A percentile compares a stretch with the other conserved stretches of the same genome.
Evolutionary conservation across 2,113 vertebrate species (phyloP).

Genomic region (Nansenia antarctica): DNA sequence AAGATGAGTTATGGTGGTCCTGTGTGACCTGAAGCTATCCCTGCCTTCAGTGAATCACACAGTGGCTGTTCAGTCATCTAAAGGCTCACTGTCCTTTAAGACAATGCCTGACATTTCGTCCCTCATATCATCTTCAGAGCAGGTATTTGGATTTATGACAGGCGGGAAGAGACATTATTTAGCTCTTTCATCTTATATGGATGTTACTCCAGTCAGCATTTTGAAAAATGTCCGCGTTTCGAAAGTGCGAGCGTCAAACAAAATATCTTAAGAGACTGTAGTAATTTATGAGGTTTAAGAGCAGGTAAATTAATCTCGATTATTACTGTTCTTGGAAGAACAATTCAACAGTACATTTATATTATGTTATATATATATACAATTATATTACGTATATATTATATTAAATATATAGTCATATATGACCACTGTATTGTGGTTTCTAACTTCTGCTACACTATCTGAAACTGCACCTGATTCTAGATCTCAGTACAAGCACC

Average conservation of each 20-base stretch:
- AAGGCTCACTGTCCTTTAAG: neutral
- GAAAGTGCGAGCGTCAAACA: neutral
- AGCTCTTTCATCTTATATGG: too few relatives aligned
- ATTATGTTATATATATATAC: neutral
- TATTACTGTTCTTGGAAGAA: too few relatives aligned
- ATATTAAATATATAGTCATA: neutral
- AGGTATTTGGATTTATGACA: neutral
- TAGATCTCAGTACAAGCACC: constrained; percentile 17
- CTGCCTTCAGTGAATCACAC: neutral
- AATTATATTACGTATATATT: neutral
- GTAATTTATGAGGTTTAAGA: neutral
- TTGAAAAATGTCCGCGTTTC: neutral
- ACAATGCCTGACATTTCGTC: neutral
- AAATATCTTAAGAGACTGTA: neutral
- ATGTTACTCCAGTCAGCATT: neutral
- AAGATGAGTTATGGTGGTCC: neutral
- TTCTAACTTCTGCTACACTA: constrained; percentile 4
- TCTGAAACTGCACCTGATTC: constrained; percentile 9
- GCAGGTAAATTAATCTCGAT: too few relatives aligned
- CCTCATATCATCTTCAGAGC: neutral
- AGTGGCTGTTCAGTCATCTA: neutral
- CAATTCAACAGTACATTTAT: too few relatives aligned
- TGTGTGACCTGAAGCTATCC: neutral
- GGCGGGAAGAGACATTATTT: neutral
- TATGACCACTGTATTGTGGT: constrained; percentile 14